A percentile compares a stretch with the other conserved stretches of the same genome.
phyloP scores from a whole-genome alignment of 2,113 vertebrate genomes.

The Lycocorax pyrrhopterus region DNA sequence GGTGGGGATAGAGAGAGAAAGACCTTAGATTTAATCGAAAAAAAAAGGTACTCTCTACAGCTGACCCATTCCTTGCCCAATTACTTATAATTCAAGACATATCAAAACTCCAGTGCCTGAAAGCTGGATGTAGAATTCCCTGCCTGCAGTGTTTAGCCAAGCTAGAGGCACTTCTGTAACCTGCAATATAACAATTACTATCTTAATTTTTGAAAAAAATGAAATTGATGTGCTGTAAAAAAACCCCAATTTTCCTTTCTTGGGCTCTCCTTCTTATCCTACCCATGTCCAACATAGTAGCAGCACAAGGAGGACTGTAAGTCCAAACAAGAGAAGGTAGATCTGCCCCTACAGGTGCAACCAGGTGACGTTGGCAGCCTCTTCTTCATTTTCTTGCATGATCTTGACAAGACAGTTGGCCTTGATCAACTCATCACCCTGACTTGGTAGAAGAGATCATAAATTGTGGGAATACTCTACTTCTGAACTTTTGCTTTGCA shows the following conservation, averaged over 20 bases:
- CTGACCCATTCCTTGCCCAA: not conserved
- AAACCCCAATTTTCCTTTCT: accelerated
- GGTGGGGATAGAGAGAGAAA: not conserved
- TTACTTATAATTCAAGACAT: not conserved
- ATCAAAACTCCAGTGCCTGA: not conserved
- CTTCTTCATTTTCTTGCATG: not conserved
- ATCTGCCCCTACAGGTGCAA: not conserved
- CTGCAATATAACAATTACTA: not conserved
- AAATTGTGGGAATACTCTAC: not conserved
- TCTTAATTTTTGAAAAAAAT: not conserved
- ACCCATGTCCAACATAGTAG: not conserved
- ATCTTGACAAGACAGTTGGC: not conserved
- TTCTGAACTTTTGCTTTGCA: not conserved
- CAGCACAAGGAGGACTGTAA: not conserved
- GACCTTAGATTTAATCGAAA: not conserved
- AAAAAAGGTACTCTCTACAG: not conserved
- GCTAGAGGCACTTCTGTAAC: not conserved
- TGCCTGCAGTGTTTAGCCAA: not conserved
- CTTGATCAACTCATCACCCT: not conserved
- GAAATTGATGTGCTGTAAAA: accelerated
- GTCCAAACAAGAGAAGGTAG: not conserved
- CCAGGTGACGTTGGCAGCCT: not conserved
- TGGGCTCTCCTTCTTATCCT: not conserved
- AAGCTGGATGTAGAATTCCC: not conserved
- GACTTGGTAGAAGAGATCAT: not conserved